These are phyloP conservation scores for Euplagia quadripunctaria DNA, from an alignment of 2,888 invertebrate species.

Conservation along the genomic window DNA sequence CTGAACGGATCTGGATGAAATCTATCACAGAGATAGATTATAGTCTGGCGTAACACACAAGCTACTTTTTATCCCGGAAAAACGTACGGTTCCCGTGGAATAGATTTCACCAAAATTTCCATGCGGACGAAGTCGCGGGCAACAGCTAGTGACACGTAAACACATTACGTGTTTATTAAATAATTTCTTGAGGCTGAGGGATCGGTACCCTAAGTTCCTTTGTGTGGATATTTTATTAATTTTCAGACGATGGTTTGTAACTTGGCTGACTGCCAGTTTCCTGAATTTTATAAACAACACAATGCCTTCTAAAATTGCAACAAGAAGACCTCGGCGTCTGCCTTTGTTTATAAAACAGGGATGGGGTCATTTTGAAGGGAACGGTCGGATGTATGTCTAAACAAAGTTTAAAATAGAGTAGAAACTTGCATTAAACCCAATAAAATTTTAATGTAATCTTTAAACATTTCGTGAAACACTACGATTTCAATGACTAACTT, in stretches of 20 bases:
- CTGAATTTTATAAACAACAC: slow-evolving; percentile 22
- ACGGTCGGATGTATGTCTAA: slow-evolving; percentile 70
- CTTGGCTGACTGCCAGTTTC: slow-evolving; percentile 24
- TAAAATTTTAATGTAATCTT: slow-evolving; percentile 24
- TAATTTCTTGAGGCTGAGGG: neutral
- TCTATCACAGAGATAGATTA: too few relatives aligned
- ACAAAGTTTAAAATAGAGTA: slow-evolving; percentile 71
- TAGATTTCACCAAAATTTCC: too few relatives aligned
- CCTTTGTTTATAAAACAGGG: slow-evolving; percentile 24
- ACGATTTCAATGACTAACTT: slow-evolving; percentile 10
- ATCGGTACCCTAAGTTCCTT: neutral
- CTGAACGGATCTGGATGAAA: too few relatives aligned
- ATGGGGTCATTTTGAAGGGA: slow-evolving; percentile 29
- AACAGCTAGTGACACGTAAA: too few relatives aligned
- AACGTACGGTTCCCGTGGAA: too few relatives aligned
- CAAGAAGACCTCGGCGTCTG: slow-evolving; percentile 12
- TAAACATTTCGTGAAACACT: slow-evolving; percentile 9
- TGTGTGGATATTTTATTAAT: neutral
- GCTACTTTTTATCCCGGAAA: too few relatives aligned
- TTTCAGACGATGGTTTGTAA: neutral
- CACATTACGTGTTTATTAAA: neutral
- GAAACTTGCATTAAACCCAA: slow-evolving; percentile 57
- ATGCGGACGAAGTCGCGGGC: too few relatives aligned
- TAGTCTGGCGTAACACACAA: too few relatives aligned
- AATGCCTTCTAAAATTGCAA: slow-evolving; percentile 18